Percentiles rank a stretch among this genome's conserved stretches.
These are phyloP conservation scores for Melanostoma scalare DNA, from an alignment of 2,888 invertebrate genomes.

Conservation along the genomic window DNA sequence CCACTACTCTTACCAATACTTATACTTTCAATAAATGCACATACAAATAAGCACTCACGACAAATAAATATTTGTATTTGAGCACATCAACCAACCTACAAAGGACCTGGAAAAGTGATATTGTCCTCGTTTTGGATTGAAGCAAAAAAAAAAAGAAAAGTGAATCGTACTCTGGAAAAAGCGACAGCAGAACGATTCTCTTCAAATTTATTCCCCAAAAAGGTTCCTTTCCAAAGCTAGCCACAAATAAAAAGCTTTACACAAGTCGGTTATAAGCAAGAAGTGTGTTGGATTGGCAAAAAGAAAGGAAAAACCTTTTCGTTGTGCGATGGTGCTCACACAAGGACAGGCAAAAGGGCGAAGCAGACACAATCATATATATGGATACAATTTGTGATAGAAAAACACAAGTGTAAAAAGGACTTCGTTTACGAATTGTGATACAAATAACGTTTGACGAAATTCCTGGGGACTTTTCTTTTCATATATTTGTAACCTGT, in stretches of 20 bases:
- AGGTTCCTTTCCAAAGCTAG: slow-evolving; percentile 41
- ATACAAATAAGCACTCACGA: slow-evolving; percentile 61
- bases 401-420: slow-evolving; percentile 47
- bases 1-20: slow-evolving; percentile 20
- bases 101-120: slow-evolving; percentile 49
- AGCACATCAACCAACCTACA: slow-evolving; percentile 36
- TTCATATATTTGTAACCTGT: slow-evolving; percentile 41
- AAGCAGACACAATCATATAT: not conserved
- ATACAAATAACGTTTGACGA: slow-evolving; percentile 58
- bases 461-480: slow-evolving; percentile 36
- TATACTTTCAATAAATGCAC: slow-evolving; percentile 63
- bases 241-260: slow-evolving; percentile 32
- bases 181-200: slow-evolving; percentile 18
- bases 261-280: not conserved
- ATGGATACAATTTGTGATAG: slow-evolving; percentile 21
- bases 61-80: slow-evolving; percentile 66
- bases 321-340: not conserved
- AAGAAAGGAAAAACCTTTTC: slow-evolving; percentile 3
- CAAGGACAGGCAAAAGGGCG: slow-evolving; percentile 19
- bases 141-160: slow-evolving; percentile 23
- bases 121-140: slow-evolving; percentile 48
- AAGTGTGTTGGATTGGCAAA: slow-evolving; percentile 2
- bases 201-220: slow-evolving; percentile 54
- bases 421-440: slow-evolving; percentile 50
- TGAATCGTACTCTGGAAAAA: not conserved